Conservation (phyloP, 2,113 vertebrate species). For the Phylloscopus whistleri region DNA sequence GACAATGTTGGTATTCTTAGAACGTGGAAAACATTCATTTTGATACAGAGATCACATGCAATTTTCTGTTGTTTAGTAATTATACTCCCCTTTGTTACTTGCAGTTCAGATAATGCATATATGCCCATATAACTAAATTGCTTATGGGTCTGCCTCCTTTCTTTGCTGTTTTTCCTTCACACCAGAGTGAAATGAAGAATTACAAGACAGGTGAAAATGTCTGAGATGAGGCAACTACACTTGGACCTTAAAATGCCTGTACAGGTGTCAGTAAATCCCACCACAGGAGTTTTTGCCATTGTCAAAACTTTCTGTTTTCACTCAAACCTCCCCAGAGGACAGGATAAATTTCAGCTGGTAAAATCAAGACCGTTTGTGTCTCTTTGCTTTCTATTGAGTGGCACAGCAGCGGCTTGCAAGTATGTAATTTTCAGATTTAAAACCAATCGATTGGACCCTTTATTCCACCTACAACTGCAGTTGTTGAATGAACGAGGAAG, state of each 20-base stretch:
- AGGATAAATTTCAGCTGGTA: conserved; percentile 37
- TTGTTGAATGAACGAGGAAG: conserved; percentile 73
- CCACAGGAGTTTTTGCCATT: conserved; percentile 1
- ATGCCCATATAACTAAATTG: background rate
- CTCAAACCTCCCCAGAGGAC: conserved; percentile 19
- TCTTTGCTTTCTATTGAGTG: conserved; percentile 74
- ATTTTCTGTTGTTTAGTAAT: background rate
- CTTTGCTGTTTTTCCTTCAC: background rate
- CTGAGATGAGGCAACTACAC: background rate
- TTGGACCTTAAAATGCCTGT: conserved; percentile 58
- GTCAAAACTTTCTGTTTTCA: conserved; percentile 64
- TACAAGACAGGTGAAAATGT: conserved; percentile 26
- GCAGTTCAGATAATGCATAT: background rate
- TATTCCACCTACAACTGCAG: conserved; percentile 75
- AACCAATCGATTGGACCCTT: conserved; percentile 84
- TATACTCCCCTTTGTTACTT: background rate
- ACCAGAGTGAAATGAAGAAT: background rate
- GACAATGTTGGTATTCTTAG: background rate
- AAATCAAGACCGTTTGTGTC: conserved; percentile 63
- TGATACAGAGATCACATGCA: background rate
- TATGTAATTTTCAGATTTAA: conserved; percentile 89
- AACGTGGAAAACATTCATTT: background rate
- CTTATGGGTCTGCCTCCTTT: background rate
- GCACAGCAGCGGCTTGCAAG: conserved; percentile 76
- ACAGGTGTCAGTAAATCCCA: conserved; percentile 45